phyloP scores from a whole-genome alignment of 1,140 invertebrate species.

The Drosophila suzukii region DNA sequence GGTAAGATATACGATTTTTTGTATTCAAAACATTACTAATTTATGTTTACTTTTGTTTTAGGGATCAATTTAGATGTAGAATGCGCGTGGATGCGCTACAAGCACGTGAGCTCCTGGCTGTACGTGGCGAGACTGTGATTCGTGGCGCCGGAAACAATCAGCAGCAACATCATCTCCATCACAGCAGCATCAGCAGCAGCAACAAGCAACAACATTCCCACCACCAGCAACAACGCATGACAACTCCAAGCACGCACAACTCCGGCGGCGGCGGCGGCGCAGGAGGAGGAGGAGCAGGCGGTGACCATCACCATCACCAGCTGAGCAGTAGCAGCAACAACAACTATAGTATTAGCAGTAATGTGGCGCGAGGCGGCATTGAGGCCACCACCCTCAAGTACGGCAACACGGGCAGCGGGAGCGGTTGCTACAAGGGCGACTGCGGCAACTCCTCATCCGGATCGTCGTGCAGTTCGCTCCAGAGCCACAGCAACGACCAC shows the following conservation, averaged over 20 bases:
- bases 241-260: constrained; percentile 56
- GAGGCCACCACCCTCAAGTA: constrained; percentile 79
- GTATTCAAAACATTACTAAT: background rate
- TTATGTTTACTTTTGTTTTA: constrained; percentile 7
- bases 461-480: constrained; percentile 64
- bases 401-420: constrained; percentile 76
- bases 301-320: constrained; percentile 23
- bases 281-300: constrained; percentile 26
- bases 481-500: constrained; percentile 79
- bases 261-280: constrained; percentile 15
- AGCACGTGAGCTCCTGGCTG: constrained; percentile 77
- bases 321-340: constrained; percentile 49
- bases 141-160: constrained; percentile 66
- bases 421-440: constrained; percentile 51
- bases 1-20: constrained; percentile 45
- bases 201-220: constrained; percentile 76
- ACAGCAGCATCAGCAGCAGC: constrained; percentile 53
- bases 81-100: constrained; percentile 80
- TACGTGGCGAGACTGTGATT: constrained; percentile 80
- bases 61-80: constrained; percentile 84
- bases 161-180: constrained; percentile 47
- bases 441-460: constrained; percentile 45
- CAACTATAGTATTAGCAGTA: constrained; percentile 76
- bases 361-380: constrained; percentile 74
- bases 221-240: constrained; percentile 75